phyloP scores from a whole-genome alignment of 2,113 vertebrate genomes.

The Thunnus maccoyii region DNA sequence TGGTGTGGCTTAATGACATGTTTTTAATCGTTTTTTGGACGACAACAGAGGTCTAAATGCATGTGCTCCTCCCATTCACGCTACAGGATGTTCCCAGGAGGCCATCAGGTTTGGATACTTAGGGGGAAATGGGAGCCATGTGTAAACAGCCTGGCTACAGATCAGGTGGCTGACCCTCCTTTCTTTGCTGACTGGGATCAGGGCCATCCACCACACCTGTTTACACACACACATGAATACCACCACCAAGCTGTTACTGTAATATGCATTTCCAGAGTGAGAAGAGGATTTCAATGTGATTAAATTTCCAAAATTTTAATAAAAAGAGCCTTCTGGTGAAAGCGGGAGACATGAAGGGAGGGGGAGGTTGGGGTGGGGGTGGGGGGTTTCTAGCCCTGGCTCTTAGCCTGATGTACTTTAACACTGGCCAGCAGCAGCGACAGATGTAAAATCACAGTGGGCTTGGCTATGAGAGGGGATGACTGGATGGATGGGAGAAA shows the following conservation, averaged over 20 bases:
- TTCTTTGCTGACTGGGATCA: conserved; percentile 44
- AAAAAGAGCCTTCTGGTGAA: conserved; percentile 18
- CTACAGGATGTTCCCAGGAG: conserved; percentile 55
- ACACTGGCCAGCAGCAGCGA: conserved; percentile 23
- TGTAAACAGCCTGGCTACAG: conserved; percentile 62
- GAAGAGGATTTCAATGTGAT: conserved; percentile 9
- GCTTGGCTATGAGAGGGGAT: conserved; percentile 19
- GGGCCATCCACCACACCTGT: conserved; percentile 5
- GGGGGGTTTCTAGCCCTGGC: neutral
- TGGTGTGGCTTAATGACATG: no score
- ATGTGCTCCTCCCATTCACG: conserved; percentile 3
- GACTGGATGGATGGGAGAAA: conserved; percentile 33
- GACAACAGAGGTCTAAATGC: neutral
- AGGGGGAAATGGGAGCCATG: conserved; percentile 69
- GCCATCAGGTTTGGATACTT: conserved; percentile 41
- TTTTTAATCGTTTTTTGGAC: no score
- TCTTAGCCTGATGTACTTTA: neutral
- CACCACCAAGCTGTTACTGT: conserved; percentile 2
- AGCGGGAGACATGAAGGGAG: neutral
- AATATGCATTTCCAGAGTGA: neutral
- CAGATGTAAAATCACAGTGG: conserved; percentile 45
- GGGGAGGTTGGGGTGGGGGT: neutral
- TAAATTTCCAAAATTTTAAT: conserved; percentile 16
- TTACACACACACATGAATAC: neutral
- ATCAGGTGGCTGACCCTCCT: conserved; percentile 62